Percentiles rank a stretch among this genome's conserved stretches.
Evolutionary conservation across 2,797 vertebrate genomes (phyloP).

Genomic region (Trematomus bernacchii): DNA sequence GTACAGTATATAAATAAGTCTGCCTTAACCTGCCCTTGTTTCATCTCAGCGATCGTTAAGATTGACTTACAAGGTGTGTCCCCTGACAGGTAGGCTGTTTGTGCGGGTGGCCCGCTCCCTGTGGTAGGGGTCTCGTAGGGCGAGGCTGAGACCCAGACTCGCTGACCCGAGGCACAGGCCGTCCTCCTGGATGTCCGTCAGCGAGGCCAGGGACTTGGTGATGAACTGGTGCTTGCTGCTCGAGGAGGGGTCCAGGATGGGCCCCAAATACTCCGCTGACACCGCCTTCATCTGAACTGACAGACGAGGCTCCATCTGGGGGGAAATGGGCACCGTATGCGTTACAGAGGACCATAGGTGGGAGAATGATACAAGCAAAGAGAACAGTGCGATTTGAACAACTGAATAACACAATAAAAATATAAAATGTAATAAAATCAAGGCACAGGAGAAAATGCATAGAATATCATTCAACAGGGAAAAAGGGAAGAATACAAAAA

Average conservation of each 20-base stretch:
- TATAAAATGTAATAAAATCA: slow-evolving; percentile 31
- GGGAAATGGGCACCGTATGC: slow-evolving; percentile 18
- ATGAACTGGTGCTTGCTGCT: slow-evolving; percentile 87
- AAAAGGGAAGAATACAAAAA: slow-evolving; percentile 11
- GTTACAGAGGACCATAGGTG: slow-evolving; percentile 6
- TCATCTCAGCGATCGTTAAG: background rate
- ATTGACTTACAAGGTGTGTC: slow-evolving; percentile 95
- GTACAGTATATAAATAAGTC: background rate
- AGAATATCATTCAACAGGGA: slow-evolving; percentile 16
- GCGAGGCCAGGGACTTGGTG: slow-evolving; percentile 96
- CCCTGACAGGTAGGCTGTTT: slow-evolving; percentile 93
- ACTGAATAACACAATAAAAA: slow-evolving; percentile 10
- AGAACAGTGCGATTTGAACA: background rate
- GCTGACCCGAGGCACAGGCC: slow-evolving; percentile 76
- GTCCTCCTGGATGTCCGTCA: slow-evolving; percentile 96
- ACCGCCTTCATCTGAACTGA: slow-evolving; percentile 96
- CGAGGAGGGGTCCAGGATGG: slow-evolving; percentile 88
- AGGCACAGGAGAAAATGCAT: slow-evolving; percentile 26
- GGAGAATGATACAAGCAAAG: background rate
- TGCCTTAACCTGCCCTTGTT: background rate
- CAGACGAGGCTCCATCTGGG: slow-evolving; percentile 93
- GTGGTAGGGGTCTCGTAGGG: slow-evolving; percentile 86
- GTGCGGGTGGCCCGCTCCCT: slow-evolving; percentile 92
- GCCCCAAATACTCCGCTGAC: slow-evolving; percentile 94
- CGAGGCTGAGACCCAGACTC: slow-evolving; percentile 82